Base-by-base conservation (phyloP, 1,140 invertebrate genomes). In the Brachionus calyciflorus region DNA sequence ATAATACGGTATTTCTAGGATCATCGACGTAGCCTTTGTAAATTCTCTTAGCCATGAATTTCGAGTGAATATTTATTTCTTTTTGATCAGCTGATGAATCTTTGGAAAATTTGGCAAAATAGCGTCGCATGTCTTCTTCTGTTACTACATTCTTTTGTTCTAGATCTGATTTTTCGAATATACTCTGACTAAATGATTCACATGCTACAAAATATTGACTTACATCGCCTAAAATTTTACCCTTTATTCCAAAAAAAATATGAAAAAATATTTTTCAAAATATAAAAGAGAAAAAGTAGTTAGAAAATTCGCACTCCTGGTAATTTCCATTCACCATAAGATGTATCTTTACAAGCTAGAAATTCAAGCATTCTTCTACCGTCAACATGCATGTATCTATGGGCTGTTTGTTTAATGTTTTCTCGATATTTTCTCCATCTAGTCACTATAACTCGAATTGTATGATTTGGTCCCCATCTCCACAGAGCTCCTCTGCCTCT, bases 401-500 rank as follows among this genome's bases (percentile, higher is more conserved):
- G 40, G 19, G 21, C 44, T 24, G 86, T 82, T 83, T 91, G 92
- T 92, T 92, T 94, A 17, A 41, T 3, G 19, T 70, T 28, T 17
- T 49, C 65, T 30, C 65, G 26, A 51, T 30, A 49, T 49, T 30
- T 57, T 75, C 79, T 78, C 81, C 80, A 86, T 77, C 84, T 80
- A 10, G 86, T 84, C n/a, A 87, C 80, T 9, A 86, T 80, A 4
- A 84, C 79, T 24, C 82, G 79, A 21, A 86, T 83, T 37, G 81
- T 80, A 80, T 87, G 85, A 79, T 87, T 87, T 21, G 86, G 86
- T 24, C 86, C 86, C 84, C 85, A 87, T 7, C 84, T 80, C 78
- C 81, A 84, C 49, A 86, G 77, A 24, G 78, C 79, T 6, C 86
- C 86, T 77, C 83, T 81, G 4, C 86, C 86, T 73, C 83, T 77